Conservation (phyloP, 2,797 vertebrate species). For the Enteromius unitaeniatus region DNA sequence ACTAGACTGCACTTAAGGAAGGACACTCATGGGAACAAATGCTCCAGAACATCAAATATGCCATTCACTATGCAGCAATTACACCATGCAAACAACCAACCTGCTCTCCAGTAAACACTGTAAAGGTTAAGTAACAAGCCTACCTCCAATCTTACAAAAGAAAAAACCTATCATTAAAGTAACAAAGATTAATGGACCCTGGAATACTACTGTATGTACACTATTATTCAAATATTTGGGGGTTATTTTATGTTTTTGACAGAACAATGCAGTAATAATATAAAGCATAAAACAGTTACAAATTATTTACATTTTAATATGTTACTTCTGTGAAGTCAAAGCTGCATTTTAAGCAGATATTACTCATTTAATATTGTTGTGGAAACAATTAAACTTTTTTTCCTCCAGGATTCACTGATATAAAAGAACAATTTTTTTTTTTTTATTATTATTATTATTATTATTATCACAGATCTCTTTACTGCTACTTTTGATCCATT, state of each 20-base stretch:
- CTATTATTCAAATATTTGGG: background rate
- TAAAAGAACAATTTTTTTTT: background rate
- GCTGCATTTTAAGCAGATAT: background rate
- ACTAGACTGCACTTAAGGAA: conserved; percentile 10
- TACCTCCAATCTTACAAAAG: background rate
- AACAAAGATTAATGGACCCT: background rate
- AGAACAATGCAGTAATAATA: background rate
- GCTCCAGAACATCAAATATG: conserved; percentile 10
- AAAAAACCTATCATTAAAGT: background rate
- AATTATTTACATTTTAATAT: background rate
- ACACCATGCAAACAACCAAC: conserved; percentile 42
- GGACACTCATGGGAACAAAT: conserved; percentile 4
- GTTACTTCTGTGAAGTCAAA: background rate
- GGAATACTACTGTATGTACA: too few relatives aligned
- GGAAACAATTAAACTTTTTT: background rate
- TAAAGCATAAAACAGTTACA: background rate
- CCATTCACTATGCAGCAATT: conserved; percentile 39
- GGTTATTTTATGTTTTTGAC: background rate
- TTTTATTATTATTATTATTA: background rate
- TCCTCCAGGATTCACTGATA: background rate
- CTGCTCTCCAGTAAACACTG: conserved; percentile 3
- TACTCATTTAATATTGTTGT: background rate
- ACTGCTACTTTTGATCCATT: background rate
- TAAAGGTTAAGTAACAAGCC: too few relatives aligned
- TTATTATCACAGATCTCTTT: background rate